phyloP scores from a whole-genome alignment of 1,140 invertebrate genomes.

The Achroia grisella region DNA sequence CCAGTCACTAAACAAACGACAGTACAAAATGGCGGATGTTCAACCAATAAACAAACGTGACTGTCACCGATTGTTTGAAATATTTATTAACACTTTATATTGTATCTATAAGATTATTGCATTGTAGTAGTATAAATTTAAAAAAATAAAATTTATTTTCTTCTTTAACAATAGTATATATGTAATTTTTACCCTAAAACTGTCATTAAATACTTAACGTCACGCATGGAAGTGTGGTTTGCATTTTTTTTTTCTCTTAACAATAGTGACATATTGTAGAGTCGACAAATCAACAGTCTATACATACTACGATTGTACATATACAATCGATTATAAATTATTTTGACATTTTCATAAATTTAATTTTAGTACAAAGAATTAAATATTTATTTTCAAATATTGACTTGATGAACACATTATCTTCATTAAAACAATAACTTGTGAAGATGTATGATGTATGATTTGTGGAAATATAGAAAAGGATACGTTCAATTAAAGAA shows the following conservation, averaged over 20 bases:
- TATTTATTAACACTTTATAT: conserved; percentile 30
- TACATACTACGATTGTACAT: too few species aligned
- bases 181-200: conserved; percentile 41
- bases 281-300: too few species aligned
- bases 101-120: conserved; percentile 28
- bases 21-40: conserved; percentile 72
- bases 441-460: too few species aligned
- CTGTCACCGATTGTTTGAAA: conserved; percentile 48
- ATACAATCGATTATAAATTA: too few species aligned
- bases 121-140: conserved; percentile 47
- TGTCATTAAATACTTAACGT: conserved; percentile 64
- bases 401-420: too few species aligned
- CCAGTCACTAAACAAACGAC: conserved; percentile 72
- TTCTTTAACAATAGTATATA: conserved; percentile 49
- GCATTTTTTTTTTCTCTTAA: conserved; percentile 29
- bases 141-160: conserved; percentile 59
- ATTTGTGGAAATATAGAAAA: too few species aligned
- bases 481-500: too few species aligned
- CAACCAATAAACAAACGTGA: conserved; percentile 72
- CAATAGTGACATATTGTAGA: background rate
- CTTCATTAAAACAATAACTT: too few species aligned
- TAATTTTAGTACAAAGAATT: too few species aligned
- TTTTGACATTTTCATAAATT: too few species aligned
- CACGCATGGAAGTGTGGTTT: conserved; percentile 49
- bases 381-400: too few species aligned